A percentile compares a stretch with the other conserved stretches of the same genome.
Evolutionary conservation across 2,113 vertebrate species (phyloP).

Genomic region (Alces alces): DNA sequence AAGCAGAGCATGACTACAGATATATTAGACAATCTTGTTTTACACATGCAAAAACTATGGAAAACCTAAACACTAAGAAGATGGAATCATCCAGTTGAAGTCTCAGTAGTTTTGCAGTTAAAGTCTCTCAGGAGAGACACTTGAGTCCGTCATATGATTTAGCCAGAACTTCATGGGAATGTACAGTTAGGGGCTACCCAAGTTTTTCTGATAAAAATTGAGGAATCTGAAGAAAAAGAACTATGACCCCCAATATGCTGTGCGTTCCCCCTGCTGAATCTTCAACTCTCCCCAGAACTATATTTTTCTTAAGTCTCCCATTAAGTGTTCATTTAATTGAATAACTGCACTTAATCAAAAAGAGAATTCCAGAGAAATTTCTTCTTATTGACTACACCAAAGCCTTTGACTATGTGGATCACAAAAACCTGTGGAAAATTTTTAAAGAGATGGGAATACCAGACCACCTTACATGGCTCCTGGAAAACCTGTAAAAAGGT

Average conservation of each 20-base stretch:
- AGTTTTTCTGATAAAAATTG: neutral
- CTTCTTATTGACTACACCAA: accelerated
- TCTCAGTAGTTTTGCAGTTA: neutral
- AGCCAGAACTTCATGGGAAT: neutral
- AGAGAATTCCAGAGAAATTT: neutral
- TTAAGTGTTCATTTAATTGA: neutral
- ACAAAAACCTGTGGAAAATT: neutral
- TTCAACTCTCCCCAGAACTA: neutral
- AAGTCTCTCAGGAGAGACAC: neutral
- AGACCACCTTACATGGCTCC: neutral
- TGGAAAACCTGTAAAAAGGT: accelerated
- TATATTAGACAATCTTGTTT: neutral
- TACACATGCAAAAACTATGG: neutral
- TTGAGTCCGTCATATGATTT: neutral
- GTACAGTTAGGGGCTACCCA: neutral
- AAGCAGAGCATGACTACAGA: neutral
- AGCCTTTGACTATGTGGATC: neutral
- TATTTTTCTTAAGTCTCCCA: neutral
- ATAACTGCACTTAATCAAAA: neutral
- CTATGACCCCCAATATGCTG: neutral
- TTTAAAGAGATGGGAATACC: neutral
- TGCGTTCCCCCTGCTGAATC: neutral
- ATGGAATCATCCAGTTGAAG: neutral
- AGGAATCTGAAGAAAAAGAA: neutral
- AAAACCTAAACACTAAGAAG: neutral